Evolutionary conservation across 1,140 invertebrate species (phyloP), one percentile per base, ranked within the genome.

Genomic region (Papilio aristodemus): DNA sequence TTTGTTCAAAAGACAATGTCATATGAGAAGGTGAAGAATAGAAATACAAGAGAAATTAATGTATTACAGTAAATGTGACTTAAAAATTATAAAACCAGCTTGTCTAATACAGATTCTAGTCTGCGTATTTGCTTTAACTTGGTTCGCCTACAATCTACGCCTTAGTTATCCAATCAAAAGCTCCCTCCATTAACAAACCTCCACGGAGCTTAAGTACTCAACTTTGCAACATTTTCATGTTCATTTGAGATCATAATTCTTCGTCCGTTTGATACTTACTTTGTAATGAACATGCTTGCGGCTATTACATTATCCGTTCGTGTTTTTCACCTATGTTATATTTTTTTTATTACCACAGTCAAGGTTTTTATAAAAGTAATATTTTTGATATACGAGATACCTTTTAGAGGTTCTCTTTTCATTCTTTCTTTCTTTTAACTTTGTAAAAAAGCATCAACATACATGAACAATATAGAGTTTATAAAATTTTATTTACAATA

Each of bases 201-300:
- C 22, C n/a, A 17, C 39, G 22, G n/a, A 11, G 19, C 32, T 36
- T 22, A 13, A 7, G 54, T n/a, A n/a, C 25, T 27, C 54, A 8
- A 22, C 41, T 67, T 57, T 57, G 27, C 68, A 64, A 64, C 58
- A 71, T 71, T 74, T 62, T 70, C 67, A 62, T 69, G 59, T 68
- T 25, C 67, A 58, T 46, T 67, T 74, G 43, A 70, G 57, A 74
- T 74, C 70, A 74, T 74, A 63, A 74, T 70, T 72, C 37, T 43
- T 66, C 37, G 57, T 39, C 41, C 38, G 10, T 14, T 46, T 22
- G 22, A 46, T 58, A 46, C 22, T n/a, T 25, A 8, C 11, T 46
- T 71, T 39, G 63, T 71, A 62, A 71, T 62, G 46, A 71, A 41
- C 39, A 41, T 63, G 41, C 22, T 43, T 43, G 41, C 11, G 36